Conservation (phyloP, 2,113 vertebrate genomes). For the Catharus minimus region DNA sequence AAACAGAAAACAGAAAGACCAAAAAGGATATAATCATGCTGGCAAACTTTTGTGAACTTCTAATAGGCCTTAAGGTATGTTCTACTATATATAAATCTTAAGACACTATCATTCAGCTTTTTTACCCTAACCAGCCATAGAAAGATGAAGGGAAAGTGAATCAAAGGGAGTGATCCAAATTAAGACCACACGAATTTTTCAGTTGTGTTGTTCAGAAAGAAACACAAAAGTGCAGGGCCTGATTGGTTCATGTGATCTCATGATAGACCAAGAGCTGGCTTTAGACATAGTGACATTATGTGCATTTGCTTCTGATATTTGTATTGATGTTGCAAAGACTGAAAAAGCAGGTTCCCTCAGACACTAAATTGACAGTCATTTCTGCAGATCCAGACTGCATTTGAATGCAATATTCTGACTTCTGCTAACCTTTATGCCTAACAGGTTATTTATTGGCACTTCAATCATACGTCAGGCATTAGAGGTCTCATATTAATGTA, state of each 20-base stretch:
- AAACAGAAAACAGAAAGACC: background rate
- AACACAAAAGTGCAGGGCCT: background rate
- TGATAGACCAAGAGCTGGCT: background rate
- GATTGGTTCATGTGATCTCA: background rate
- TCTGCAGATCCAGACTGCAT: background rate
- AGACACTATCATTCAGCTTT: background rate
- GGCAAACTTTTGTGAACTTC: background rate
- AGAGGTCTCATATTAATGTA: background rate
- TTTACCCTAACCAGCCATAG: background rate
- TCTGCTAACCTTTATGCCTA: background rate
- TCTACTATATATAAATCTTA: background rate
- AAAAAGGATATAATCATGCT: background rate
- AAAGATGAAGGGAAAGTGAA: background rate
- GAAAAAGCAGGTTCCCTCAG: background rate
- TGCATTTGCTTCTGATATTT: background rate
- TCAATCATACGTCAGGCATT: background rate
- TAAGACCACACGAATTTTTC: background rate
- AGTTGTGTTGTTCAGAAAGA: background rate
- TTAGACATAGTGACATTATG: background rate
- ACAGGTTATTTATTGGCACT: background rate
- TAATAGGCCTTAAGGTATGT: background rate
- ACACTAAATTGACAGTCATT: background rate
- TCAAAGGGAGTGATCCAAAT: background rate
- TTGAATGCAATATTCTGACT: background rate
- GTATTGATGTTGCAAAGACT: background rate